Evolutionary conservation across 53 echinoderm and acorn worm species (phyloP), one percentile per base, ranked within the genome.

Genomic region (Mesocentrotus franciscanus): DNA sequence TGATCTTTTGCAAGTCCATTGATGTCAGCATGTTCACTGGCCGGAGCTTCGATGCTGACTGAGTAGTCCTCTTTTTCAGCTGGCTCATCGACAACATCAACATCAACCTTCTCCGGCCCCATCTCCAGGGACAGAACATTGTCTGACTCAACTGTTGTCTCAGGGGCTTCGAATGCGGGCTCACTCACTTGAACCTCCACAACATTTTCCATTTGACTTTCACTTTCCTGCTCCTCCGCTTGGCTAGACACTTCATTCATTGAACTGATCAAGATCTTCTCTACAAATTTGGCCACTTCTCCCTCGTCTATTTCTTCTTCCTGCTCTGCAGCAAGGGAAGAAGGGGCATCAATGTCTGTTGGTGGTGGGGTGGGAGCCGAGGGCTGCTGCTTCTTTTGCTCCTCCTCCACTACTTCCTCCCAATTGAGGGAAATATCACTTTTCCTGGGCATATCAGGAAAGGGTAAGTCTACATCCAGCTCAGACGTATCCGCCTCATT

Each of bases 61-160:
- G 95, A 85, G 42, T 15, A 18, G 57, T 85, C 87, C 72, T 94
- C 95, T 3, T 94, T 85, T 85, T 85, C 66, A 66, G 36, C 70
- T 85, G 95, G 85, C 85, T 68, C 49, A 66, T 55, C 24, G 24
- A 66, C 95, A 85, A 72, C 85, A 61, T 93, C 79, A 93, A 93
- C 61, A 93, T 59, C 60, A 11, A 61, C 83, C 94, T 59, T 57
- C 35, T 60, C 61, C 8, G 61, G 61, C 85, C 39, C 56, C 70
- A 17, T 16, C 70, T 94, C 87, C 56, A 58, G 70, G 24, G 85
- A 34, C 27, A 64, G 36, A 62, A 85, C 95, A 85, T 85, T 39
- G 17, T 94, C 95, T 94, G 95, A 94, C 71, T 94, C 95, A 85
- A 85, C 71, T n/a, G 95, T 64, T 68, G 85, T 85, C 87, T 94